Conservation (phyloP, 2,888 invertebrate species). For the Nesidiocoris tenuis region DNA sequence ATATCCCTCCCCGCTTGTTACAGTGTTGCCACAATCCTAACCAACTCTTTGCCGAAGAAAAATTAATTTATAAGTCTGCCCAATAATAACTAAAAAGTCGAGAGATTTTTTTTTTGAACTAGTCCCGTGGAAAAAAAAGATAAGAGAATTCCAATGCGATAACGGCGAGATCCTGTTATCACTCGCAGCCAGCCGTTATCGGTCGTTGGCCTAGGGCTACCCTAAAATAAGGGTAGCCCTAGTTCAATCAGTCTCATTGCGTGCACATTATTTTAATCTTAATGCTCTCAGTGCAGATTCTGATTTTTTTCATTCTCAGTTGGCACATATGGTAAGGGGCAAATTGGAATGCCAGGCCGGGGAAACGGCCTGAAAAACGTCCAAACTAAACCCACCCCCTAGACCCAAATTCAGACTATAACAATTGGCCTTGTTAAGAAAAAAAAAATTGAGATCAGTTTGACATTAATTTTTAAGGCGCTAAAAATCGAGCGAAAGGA, state of each 20-base stretch:
- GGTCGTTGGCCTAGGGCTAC: conserved; percentile 1
- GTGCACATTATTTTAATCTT: conserved; percentile 44
- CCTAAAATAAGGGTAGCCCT: conserved; percentile 1
- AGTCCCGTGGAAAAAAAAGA: neutral
- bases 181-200: neutral
- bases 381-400: neutral
- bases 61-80: neutral
- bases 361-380: neutral
- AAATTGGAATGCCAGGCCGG: conserved; percentile 43
- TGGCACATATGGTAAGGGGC: conserved; percentile 45
- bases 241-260: conserved; percentile 37
- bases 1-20: too few species aligned
- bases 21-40: too few species aligned
- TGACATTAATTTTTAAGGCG: neutral
- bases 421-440: neutral
- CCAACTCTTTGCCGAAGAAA: too few species aligned
- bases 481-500: neutral
- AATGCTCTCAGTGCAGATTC: conserved; percentile 39
- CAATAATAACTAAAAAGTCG: neutral
- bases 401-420: neutral
- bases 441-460: conserved; percentile 42
- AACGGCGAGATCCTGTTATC: neutral
- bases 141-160: neutral
- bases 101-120: conserved; percentile 9
- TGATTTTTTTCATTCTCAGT: conserved; percentile 33